Evolutionary conservation across 2,797 vertebrate species (phyloP).

Genomic region (Rhynchotus rufescens): DNA sequence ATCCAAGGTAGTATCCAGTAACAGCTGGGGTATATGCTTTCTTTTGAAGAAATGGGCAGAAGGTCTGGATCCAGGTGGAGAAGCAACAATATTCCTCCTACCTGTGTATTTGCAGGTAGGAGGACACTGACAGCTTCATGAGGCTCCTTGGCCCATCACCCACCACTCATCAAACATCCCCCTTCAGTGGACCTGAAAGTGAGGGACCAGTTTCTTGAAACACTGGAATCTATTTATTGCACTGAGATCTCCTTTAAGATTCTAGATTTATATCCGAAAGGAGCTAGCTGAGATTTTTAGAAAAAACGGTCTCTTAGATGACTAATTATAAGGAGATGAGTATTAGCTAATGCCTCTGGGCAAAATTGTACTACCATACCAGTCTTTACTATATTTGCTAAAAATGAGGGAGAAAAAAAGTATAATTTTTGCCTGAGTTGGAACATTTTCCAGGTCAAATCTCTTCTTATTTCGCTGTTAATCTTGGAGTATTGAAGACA

Average conservation of each 20-base stretch:
- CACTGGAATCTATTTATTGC: rapidly evolving
- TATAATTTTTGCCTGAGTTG: constrained; percentile 6
- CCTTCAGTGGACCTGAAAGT: neutral
- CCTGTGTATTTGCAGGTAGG: too few species aligned
- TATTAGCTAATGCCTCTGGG: constrained; percentile 47
- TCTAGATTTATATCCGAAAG: neutral
- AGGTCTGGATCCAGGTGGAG: neutral
- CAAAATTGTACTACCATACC: constrained; percentile 29
- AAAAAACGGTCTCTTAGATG: neutral
- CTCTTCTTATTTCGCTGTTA: constrained; percentile 44
- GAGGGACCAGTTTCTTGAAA: neutral
- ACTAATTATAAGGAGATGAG: constrained; percentile 22
- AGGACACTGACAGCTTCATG: neutral
- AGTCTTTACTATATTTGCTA: neutral
- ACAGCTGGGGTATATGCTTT: too few species aligned
- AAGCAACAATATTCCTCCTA: neutral
- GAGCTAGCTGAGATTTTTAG: neutral
- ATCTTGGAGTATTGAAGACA: constrained; percentile 54
- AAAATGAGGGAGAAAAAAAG: neutral
- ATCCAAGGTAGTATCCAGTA: too few species aligned
- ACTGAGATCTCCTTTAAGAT: neutral
- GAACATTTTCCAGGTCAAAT: constrained; percentile 63
- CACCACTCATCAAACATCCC: neutral
- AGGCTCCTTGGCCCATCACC: neutral
- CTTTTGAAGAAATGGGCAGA: neutral